Conservation (phyloP, 2,888 invertebrate species). For the Dryococelus australis region DNA sequence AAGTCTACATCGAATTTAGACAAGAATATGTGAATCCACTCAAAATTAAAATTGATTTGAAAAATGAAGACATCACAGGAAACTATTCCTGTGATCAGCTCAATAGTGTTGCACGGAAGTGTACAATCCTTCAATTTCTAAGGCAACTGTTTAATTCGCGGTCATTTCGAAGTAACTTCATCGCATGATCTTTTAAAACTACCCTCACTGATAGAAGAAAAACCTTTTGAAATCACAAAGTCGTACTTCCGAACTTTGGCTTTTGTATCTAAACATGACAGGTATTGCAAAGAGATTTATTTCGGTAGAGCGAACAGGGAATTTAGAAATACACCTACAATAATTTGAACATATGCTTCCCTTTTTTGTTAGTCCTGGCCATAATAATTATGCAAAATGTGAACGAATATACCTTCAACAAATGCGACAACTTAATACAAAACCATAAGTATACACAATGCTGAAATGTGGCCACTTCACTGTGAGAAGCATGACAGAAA, state of each 20-base stretch:
- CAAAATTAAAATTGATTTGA: too few species aligned
- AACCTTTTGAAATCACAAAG: not conserved
- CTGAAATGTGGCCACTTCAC: not conserved
- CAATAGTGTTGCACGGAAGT: too few species aligned
- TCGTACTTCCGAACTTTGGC: too few species aligned
- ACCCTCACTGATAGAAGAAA: not conserved
- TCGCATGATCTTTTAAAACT: not conserved
- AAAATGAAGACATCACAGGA: too few species aligned
- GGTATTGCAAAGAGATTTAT: too few species aligned
- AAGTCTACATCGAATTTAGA: too few species aligned
- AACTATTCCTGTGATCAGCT: too few species aligned
- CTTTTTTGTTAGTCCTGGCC: not conserved
- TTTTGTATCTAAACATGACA: too few species aligned
- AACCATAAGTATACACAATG: not conserved
- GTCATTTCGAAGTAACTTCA: not conserved
- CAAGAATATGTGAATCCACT: too few species aligned
- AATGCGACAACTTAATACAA: not conserved
- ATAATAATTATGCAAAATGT: slow-evolving; percentile 27
- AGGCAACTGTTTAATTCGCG: too few species aligned
- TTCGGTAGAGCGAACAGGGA: not conserved
- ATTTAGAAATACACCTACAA: slow-evolving; percentile 13
- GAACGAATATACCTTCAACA: not conserved
- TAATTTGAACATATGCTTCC: slow-evolving; percentile 17
- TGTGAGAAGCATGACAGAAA: slow-evolving; percentile 13
- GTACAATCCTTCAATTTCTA: too few species aligned